Evolutionary conservation across 2,888 invertebrate genomes (phyloP).

Genomic region (Protula sp.): DNA sequence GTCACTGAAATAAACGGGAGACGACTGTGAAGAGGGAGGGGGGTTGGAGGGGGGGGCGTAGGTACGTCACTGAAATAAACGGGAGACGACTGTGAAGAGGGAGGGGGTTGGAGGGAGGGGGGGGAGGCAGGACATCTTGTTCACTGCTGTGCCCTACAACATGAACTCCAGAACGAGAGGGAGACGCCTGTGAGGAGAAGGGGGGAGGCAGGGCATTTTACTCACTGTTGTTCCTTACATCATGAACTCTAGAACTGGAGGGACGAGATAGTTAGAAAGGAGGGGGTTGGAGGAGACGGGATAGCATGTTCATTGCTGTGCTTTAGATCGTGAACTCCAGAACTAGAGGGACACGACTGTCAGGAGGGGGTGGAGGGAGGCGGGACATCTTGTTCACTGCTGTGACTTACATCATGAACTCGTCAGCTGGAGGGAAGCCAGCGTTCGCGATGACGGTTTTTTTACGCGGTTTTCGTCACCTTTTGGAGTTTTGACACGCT

Average conservation of each 20-base stretch:
- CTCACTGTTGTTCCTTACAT: constrained; percentile 70
- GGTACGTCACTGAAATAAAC: background rate
- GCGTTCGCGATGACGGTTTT: no score
- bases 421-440: no score
- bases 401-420: constrained; percentile 70
- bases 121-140: constrained; percentile 65
- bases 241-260: constrained; percentile 67
- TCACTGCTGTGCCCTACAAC: constrained; percentile 70
- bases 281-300: background rate
- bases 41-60: background rate
- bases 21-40: constrained; percentile 53
- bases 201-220: constrained; percentile 66
- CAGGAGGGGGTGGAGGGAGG: constrained; percentile 64
- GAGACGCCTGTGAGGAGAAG: no score
- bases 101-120: no score
- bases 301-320: background rate
- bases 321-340: no score
- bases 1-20: constrained; percentile 68
- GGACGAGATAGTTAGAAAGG: constrained; percentile 60
- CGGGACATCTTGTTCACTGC: constrained; percentile 69
- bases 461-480: no score
- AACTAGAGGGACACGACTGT: background rate
- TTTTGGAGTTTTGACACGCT: no score
- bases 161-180: no score
- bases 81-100: no score